Percentiles rank a stretch among this genome's conserved stretches.
phyloP scores from a whole-genome alignment of 2,113 vertebrate genomes.

The Eulemur rufifrons region DNA sequence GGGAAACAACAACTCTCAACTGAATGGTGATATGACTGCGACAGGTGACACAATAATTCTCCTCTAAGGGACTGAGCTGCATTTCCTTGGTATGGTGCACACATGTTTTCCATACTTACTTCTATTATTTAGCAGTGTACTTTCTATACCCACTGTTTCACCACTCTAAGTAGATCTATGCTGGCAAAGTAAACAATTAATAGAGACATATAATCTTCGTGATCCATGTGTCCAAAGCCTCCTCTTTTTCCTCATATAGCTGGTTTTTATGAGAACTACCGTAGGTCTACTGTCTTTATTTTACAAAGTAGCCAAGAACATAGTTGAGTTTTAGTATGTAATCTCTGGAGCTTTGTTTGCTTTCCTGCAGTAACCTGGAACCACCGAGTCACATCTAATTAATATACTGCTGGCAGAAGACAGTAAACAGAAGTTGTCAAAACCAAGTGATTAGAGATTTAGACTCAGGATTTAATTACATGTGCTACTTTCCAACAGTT shows the following conservation, averaged over 20 bases:
- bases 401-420: conserved; percentile 44
- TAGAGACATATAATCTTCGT: not conserved
- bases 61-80: not conserved
- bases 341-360: conserved; percentile 40
- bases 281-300: not conserved
- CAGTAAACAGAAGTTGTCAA: conserved; percentile 46
- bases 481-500: not conserved
- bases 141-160: not conserved
- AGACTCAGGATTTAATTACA: conserved; percentile 16
- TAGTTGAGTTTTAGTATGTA: not conserved
- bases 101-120: not conserved
- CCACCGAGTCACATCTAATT: conserved; percentile 43
- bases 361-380: conserved; percentile 37
- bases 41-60: not conserved
- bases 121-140: not conserved
- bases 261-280: conserved; percentile 5
- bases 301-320: not conserved
- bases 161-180: not conserved
- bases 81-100: not conserved
- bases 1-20: conserved; percentile 20
- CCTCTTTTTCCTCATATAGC: not conserved
- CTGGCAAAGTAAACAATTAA: conserved; percentile 5
- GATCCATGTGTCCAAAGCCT: not conserved
- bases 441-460: conserved; percentile 38
- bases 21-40: conserved; percentile 43